Evolutionary conservation across 2,888 invertebrate genomes (phyloP), one percentile per base, ranked within the genome.

Genomic region (Melanostoma mellinum): DNA sequence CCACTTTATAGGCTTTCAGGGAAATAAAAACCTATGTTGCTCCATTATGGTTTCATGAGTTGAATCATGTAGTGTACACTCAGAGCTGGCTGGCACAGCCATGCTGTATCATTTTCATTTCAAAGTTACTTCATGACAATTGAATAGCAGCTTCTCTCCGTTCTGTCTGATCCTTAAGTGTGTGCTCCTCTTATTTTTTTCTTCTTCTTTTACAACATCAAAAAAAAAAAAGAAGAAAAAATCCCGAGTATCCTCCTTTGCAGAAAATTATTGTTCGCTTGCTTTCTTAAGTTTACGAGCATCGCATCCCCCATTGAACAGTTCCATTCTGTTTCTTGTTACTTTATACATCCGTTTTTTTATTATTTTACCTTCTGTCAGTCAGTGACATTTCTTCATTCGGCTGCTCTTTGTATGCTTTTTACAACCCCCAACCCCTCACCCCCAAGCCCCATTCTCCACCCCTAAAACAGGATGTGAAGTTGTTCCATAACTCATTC

Each of bases 401-500:
- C 20, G 6, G 20, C 32, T 67, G 42, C 38, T 50, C 20, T 38
- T 5, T 48, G 44, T 30, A 38, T 65, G 58, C 36, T 61, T 40
- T 36, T 46, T 46, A n/a, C 38, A 42, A 50, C 67, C 48, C 53
- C 36, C n/a, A 35, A 2, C 8, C 33, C 36, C n/a, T n/a, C n/a
- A 50, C 67, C 48, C 53, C 36, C n/a, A 35, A 2, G n/a, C 33
- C 36, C n/a, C 44, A 20, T 8, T 48, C 35, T 4, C 40, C 35
- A 6, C 52, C 10, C 55, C n/a, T 8, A 48, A 32, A 52, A 63
- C 84, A 67, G 71, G 74, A 84, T 84, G 55, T 60, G 56, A 79
- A 75, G 79, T 84, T 74, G 69, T 75, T 67, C 85, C 86, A 87
- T 87, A 87, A 87, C 86, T 87, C 86, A 87, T 87, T 87, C 86